Evolutionary conservation across 92 coral and sea anemone genomes (phyloP), one percentile per base, ranked within the genome.

Genomic region (Desmophyllum pertusum): DNA sequence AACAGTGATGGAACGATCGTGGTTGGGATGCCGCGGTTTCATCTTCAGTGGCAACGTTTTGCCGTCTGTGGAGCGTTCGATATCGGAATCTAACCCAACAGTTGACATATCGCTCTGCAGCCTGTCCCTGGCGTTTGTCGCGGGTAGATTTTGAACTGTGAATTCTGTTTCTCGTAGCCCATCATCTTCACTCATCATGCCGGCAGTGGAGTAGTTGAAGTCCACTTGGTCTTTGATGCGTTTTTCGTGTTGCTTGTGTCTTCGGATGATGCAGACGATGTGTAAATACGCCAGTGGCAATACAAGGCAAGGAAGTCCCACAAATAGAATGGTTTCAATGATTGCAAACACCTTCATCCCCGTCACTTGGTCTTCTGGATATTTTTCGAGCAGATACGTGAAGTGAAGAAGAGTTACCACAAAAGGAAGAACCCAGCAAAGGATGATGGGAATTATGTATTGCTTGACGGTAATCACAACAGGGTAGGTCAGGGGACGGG

Each of bases 11-110:
- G 81, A 74, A 29, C 81, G 87, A 62, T 84, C 87, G 4, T 82
- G 79, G 70, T 82, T 82, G 9, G 86, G 86, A 5, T 82, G 86
- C 8, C 72, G 67, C 35, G 33, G 70, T 59, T 71, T 70, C 18
- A 79, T 31, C 71, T 70, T 73, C 51, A 39, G 61, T 9, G 86
- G 70, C 61, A 73, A 23, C 1, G 70, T 7, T 55, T 42, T 72
- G 43, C 72, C 79, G 43, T 82, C 79, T 40, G 72, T 82, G 21
- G 86, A 82, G 61, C 86, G 86, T 23, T 82, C 86, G 8, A 82
- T 45, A 43, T 82, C 86, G 3, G 78, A 82, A 1, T 82, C 86
- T 4, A 41, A 19, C 19, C 79, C 86, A 11, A 29, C 71, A 18
- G 79, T 70, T 3, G 61, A 45, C 43, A 51, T 71, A 3, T 82